Evolutionary conservation across 2,797 vertebrate species (phyloP), one percentile per base, ranked within the genome.

Genomic region (Borostomias antarcticus): DNA sequence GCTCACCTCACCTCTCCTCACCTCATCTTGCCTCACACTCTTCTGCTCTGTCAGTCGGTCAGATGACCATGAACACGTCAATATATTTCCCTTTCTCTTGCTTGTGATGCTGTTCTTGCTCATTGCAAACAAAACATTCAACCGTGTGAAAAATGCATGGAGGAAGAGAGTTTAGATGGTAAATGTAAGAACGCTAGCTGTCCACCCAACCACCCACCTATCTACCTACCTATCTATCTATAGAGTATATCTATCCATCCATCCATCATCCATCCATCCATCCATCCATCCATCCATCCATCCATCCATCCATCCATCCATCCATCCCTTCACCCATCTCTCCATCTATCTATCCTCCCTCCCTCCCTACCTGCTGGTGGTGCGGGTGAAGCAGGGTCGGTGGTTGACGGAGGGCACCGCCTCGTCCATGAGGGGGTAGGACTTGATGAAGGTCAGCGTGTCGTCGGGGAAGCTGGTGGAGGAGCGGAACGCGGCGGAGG

Each of bases 401-500:
- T 94, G 91, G 0, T 92, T 93, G 56, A 94, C 92, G 0, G 96
- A 93, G 0, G 92, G 89, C 53, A 98, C 93, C 0, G 94, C 89
- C 1, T 96, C 94, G 13, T 97, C 95, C 92, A 98, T 92, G 62
- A 98, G 93, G 0, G 96, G 97, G 81, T 95, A 95, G 0, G 95
- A 96, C 88, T 98, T 98, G 90, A 98, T 97, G 72, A 98, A 98
- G 6, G 91, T 85, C 74, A 98, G 79, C 0, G 93, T 96, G 32
- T 96, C 94, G 0, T 98, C 97, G 0, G 96, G 96, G 66, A 98
- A 95, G 51, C 93, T 93, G 58, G 91, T 94, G 7, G 96, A 98
- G 15, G 94, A 91, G 78, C 88, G 92, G 74, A 92, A 85, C 0
- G 80, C 43, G 0, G 91, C 69, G 0, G 95, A 95, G 0, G 88